A percentile compares a stretch with the other conserved stretches of the same genome.
These are phyloP conservation scores for Chaetorhynchus papuensis DNA, from an alignment of 2,113 vertebrate species.

Conservation along the genomic window DNA sequence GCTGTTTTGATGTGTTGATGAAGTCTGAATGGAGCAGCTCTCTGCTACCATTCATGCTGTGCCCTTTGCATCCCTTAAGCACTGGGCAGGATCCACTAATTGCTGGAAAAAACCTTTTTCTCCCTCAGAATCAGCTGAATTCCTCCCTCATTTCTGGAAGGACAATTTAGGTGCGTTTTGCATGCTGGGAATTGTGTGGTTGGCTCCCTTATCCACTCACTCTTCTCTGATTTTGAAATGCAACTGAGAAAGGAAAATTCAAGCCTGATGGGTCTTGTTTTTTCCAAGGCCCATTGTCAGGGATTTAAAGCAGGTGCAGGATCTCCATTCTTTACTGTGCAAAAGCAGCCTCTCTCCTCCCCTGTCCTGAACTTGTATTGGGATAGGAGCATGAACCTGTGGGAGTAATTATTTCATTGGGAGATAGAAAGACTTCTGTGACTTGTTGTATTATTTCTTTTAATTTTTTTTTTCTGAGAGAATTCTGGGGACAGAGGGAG, in stretches of 20 bases:
- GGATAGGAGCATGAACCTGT: not conserved
- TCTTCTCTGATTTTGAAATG: not conserved
- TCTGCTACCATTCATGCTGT: not conserved
- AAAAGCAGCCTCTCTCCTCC: not conserved
- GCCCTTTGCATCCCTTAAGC: not conserved
- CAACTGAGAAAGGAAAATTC: not conserved
- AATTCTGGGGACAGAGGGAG: not conserved
- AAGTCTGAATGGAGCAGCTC: not conserved
- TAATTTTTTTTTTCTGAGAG: slow-evolving; percentile 37
- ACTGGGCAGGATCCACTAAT: not conserved
- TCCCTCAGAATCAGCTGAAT: not conserved
- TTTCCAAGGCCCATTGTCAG: not conserved
- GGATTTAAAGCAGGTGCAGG: not conserved
- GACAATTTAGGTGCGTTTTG: not conserved
- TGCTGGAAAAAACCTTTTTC: not conserved
- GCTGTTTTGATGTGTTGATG: not conserved
- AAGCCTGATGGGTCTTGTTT: not conserved
- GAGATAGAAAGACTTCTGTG: not conserved
- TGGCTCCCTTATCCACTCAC: not conserved
- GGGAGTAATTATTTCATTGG: not conserved
- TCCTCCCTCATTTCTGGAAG: not conserved
- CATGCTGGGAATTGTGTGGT: not conserved
- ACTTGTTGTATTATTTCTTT: not conserved
- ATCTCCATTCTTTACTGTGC: not conserved
- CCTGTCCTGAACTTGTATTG: not conserved